A percentile compares a stretch with the other conserved stretches of the same genome.
Evolutionary conservation across 2,888 invertebrate genomes (phyloP).

Genomic region (Galerucella pusilla): DNA sequence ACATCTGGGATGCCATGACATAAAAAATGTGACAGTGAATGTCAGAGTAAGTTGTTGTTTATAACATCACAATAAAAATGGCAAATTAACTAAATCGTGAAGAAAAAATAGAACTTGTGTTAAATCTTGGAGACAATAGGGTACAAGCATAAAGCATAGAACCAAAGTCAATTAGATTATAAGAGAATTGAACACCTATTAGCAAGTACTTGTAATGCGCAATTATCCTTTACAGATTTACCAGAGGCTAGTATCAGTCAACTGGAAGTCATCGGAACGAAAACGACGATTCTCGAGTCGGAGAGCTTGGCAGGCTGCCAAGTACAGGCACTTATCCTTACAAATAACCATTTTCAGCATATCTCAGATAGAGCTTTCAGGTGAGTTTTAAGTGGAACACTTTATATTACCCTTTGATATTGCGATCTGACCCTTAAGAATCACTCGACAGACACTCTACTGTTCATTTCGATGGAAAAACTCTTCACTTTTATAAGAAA

Average conservation of each 20-base stretch:
- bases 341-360: conserved; percentile 84
- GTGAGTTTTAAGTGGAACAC: conserved; percentile 64
- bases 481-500: conserved; percentile 1
- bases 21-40: too few species aligned
- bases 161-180: background rate
- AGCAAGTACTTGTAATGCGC: background rate
- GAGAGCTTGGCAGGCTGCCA: conserved; percentile 81
- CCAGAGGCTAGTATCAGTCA: conserved; percentile 83
- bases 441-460: conserved; percentile 5
- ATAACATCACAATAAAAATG: too few species aligned
- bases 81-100: too few species aligned
- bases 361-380: conserved; percentile 84
- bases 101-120: too few species aligned
- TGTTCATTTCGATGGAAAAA: background rate
- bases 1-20: too few species aligned
- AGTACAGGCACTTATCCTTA: conserved; percentile 83
- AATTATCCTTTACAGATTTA: conserved; percentile 73
- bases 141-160: too few species aligned
- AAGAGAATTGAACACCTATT: background rate
- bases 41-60: too few species aligned
- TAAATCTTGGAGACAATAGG: too few species aligned
- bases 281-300: conserved; percentile 82
- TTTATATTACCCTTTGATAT: conserved; percentile 6
- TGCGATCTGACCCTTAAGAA: conserved; percentile 7
- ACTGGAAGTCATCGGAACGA: conserved; percentile 85